phyloP scores from a whole-genome alignment of 2,797 vertebrate species.

The Champsocephalus gunnari region DNA sequence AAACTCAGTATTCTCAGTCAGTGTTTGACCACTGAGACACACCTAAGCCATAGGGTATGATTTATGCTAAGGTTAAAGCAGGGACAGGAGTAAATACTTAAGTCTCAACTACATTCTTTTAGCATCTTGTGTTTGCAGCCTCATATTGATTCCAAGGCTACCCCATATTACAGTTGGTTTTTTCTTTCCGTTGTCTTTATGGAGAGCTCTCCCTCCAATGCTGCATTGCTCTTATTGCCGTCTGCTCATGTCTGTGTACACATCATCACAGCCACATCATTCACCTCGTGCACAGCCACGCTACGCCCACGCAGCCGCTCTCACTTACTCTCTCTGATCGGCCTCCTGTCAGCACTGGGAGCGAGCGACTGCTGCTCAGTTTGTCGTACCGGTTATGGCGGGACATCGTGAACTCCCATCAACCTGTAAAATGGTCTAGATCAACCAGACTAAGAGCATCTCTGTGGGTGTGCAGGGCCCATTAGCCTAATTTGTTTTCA shows the following conservation, averaged over 20 bases:
- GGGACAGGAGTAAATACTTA: constrained; percentile 48
- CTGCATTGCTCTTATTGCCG: constrained; percentile 59
- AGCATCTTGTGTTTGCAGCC: constrained; percentile 31
- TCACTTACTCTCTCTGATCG: constrained; percentile 28
- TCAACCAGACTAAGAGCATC: constrained; percentile 36
- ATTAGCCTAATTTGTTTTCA: constrained; percentile 45
- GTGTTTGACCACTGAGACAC: constrained; percentile 62
- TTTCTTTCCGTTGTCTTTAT: constrained; percentile 11
- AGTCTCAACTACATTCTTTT: constrained; percentile 28
- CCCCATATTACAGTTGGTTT: constrained; percentile 14
- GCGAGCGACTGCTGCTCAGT: constrained; percentile 5
- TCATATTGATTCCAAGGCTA: constrained; percentile 48
- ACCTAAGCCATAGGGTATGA: constrained; percentile 79
- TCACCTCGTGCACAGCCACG: constrained; percentile 46
- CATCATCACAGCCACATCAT: constrained; percentile 69
- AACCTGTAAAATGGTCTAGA: constrained; percentile 35
- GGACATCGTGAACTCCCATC: constrained; percentile 7
- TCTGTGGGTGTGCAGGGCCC: constrained; percentile 45
- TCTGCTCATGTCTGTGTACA: constrained; percentile 56
- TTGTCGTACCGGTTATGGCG: background rate
- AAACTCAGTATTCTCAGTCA: constrained; percentile 69
- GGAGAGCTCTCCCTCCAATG: constrained; percentile 49
- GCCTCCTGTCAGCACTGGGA: constrained; percentile 37
- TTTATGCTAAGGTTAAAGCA: constrained; percentile 50
- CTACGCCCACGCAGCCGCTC: constrained; percentile 38